Percentiles rank a stretch among this genome's conserved stretches.
phyloP scores from a whole-genome alignment of 2,888 invertebrate genomes.

The Leptinotarsa juncta region DNA sequence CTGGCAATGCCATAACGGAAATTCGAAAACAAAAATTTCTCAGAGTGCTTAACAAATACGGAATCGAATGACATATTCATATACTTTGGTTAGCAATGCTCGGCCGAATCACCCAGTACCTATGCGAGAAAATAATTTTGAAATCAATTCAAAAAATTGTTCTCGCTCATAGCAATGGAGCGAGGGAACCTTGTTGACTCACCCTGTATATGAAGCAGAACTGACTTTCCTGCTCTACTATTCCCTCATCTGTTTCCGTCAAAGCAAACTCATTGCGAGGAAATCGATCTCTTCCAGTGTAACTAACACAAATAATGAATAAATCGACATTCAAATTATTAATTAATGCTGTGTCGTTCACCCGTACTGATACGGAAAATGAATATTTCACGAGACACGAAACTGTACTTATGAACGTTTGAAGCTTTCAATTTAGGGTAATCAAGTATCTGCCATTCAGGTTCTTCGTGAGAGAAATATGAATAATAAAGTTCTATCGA shows the following conservation, averaged over 20 bases:
- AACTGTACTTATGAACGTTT: not conserved
- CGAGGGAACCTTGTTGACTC: no score
- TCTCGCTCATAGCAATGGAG: no score
- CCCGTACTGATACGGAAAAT: conserved; percentile 36
- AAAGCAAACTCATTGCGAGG: conserved; percentile 5
- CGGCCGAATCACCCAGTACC: no score
- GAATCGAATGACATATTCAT: no score
- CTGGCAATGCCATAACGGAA: no score
- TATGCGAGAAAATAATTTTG: no score
- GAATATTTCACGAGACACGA: conserved; percentile 35
- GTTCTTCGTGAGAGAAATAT: not conserved
- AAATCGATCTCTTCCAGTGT: conserved; percentile 34
- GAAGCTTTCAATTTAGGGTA: conserved; percentile 11
- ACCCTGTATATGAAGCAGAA: not conserved
- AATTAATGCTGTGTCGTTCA: conserved; percentile 37
- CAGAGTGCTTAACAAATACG: no score
- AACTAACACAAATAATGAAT: conserved; percentile 40
- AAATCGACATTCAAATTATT: conserved; percentile 40
- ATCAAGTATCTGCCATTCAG: not conserved
- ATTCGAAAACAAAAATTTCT: no score
- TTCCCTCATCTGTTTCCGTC: not conserved
- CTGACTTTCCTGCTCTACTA: not conserved
- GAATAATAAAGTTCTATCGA: not conserved
- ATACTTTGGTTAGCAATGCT: no score
- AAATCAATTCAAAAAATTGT: no score